Base-by-base conservation (phyloP, 2,888 invertebrate species). In the Pomacea canaliculata region DNA sequence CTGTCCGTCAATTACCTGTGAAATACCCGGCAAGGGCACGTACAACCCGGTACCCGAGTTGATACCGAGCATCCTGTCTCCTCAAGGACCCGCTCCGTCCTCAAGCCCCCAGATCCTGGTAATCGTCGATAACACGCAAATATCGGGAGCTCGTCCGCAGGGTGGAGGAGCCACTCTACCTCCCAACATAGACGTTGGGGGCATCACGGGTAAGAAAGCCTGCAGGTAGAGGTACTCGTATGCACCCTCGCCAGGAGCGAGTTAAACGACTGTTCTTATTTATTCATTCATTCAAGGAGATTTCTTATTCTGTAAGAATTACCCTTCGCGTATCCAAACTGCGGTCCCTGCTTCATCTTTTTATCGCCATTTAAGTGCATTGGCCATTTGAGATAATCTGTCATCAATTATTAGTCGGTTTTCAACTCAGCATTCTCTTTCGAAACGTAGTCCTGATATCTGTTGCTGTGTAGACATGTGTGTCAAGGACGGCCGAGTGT, bases 11-110 rank as follows among this genome's bases (percentile, higher is more conserved):
- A 77, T 86, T 59, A 80, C 75, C 71, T 86, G 86, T 76, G 83
- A 84, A 74, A 83, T 84, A 56, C 85, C 86, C 37, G 79, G 80
- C 65, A 76, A 82, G n/a, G 86, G 85, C 46, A 81, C 77, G 74
- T 86, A 86, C 78, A 82, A 78, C 65, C 86, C 86, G 1, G 70
- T 80, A 2, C 85, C 86, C 18, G 81, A 83, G 73, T 79, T 86
- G 46, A 76, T 81, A 48, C 84, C 85, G 48, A 83, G 81, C 59
- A 84, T 83, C 19, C 79, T 82, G n/a, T 85, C 86, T 46, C 81
- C 80, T 12, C 79, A 80, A 2, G 79, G 79, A 18, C 84, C 86
- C 12, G 84, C 82, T 12, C 63, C 69, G 8, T 13, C n/a, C n/a
- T 71, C 66, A 23, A 76, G 73, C 59, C 78, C 79, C 13, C 80